Evolutionary conservation across 2,888 invertebrate species (phyloP), one percentile per base, ranked within the genome.

Genomic region (Lucinisca nassula): DNA sequence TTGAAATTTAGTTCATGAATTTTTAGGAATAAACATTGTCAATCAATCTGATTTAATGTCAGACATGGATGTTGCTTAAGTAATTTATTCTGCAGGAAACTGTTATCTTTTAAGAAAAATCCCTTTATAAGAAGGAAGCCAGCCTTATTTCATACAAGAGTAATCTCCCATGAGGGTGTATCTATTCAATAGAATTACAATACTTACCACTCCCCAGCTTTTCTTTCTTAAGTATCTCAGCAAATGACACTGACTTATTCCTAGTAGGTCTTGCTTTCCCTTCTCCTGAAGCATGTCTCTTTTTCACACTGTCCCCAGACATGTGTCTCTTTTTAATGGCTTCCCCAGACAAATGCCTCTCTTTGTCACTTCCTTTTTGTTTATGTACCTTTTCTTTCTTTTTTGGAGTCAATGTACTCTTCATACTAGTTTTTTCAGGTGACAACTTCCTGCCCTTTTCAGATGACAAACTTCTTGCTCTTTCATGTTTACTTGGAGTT

Each of bases 171-270:
- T n/a, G n/a, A n/a, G n/a, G n/a, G n/a, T n/a, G n/a, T n/a, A n/a
- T n/a, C n/a, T n/a, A n/a, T n/a, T n/a, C n/a, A n/a, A n/a, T n/a
- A n/a, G n/a, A n/a, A n/a, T n/a, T n/a, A n/a, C n/a, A 51, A 78
- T 51, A 83, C 85, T 80, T 79, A 91, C 89, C 88, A 82, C 90
- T 90, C 24, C 90, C 90, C 40, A 90, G 81, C 78, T 90, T 90
- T 80, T 90, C 90, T 61, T 90, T 87, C 75, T 87, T 90, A 55
- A 90, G 61, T 4, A 90, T 90, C 67, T 90, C 90, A 73, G 87
- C 83, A 79, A 90, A 84, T 1, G 85, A 83, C 24, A 78, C 81
- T 10, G 81, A 78, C 38, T 90, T 90, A 35, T 90, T 90, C 58
- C 90, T 83, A 8, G 61, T 77, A 12, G 73, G 49, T 37, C 89